phyloP scores from a whole-genome alignment of 2,888 invertebrate genomes.

The Theretra japonica region DNA sequence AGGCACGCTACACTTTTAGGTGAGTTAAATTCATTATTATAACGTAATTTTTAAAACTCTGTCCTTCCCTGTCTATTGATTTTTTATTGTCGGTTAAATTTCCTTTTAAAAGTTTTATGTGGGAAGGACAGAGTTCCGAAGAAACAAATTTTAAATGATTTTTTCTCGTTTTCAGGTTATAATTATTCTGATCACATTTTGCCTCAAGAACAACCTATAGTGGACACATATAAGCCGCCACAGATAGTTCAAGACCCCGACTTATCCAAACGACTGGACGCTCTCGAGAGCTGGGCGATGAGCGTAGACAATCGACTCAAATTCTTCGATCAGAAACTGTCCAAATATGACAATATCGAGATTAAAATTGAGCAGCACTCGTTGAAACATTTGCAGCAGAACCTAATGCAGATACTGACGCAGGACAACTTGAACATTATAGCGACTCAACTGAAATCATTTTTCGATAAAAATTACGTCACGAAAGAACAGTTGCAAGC shows the following conservation, averaged over 20 bases:
- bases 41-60: constrained; percentile 74
- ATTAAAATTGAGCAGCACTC: constrained; percentile 81
- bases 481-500: constrained; percentile 86
- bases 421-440: constrained; percentile 67
- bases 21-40: constrained; percentile 68
- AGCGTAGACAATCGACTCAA: constrained; percentile 82
- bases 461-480: constrained; percentile 86
- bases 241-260: constrained; percentile 64
- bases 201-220: constrained; percentile 50
- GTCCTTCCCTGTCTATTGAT: constrained; percentile 85
- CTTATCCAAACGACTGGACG: constrained; percentile 66
- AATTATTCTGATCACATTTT: constrained; percentile 56
- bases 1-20: constrained; percentile 78
- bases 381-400: constrained; percentile 81
- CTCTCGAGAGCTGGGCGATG: constrained; percentile 78
- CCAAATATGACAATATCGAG: constrained; percentile 76
- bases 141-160: constrained; percentile 36
- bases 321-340: constrained; percentile 82
- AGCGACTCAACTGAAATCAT: constrained; percentile 82
- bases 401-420: constrained; percentile 82
- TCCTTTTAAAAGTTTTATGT: constrained; percentile 54
- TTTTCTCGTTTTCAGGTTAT: constrained; percentile 68
- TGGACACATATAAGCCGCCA: constrained; percentile 67
- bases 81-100: constrained; percentile 39
- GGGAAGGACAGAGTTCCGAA: constrained; percentile 77